Evolutionary conservation across 2,888 invertebrate species (phyloP).

Genomic region (Melinaea menophilus): DNA sequence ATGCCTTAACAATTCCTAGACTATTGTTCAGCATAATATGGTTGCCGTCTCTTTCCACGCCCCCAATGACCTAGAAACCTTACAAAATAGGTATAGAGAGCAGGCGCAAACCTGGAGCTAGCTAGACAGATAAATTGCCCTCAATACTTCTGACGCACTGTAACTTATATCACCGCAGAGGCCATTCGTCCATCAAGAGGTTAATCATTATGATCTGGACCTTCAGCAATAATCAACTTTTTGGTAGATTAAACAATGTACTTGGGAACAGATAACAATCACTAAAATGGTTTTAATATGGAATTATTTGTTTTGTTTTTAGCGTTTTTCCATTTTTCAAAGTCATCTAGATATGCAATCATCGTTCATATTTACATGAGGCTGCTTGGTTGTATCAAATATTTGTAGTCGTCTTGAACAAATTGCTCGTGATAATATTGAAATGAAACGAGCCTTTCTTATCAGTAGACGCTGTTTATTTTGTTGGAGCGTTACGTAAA

Average conservation of each 20-base stretch:
- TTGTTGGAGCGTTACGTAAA: conserved; percentile 16
- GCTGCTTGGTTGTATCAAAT: background rate
- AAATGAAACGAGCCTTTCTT: conserved; percentile 11
- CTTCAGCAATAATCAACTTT: background rate
- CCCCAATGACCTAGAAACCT: conserved; percentile 40
- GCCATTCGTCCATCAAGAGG: conserved; percentile 19
- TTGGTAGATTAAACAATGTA: background rate
- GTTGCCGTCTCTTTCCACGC: conserved; percentile 29
- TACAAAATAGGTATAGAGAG: conserved; percentile 35
- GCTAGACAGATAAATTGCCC: conserved; percentile 22
- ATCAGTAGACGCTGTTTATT: conserved; percentile 9
- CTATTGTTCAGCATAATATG: conserved; percentile 25
- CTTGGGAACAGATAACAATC: background rate
- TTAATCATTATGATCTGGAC: conserved; percentile 22
- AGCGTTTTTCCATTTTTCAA: background rate
- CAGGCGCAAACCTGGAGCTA: conserved; percentile 35
- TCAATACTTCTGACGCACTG: conserved; percentile 2
- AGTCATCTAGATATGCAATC: background rate
- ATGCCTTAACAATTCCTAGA: conserved; percentile 19
- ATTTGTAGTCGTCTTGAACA: conserved; percentile 3
- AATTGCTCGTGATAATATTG: conserved; percentile 12
- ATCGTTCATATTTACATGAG: background rate
- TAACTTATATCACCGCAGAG: conserved; percentile 1
- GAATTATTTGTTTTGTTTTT: background rate
- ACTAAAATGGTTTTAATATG: conserved; percentile 4